Base-by-base conservation (phyloP, 1,140 invertebrate genomes). In the Proctacanthus coquilletti region DNA sequence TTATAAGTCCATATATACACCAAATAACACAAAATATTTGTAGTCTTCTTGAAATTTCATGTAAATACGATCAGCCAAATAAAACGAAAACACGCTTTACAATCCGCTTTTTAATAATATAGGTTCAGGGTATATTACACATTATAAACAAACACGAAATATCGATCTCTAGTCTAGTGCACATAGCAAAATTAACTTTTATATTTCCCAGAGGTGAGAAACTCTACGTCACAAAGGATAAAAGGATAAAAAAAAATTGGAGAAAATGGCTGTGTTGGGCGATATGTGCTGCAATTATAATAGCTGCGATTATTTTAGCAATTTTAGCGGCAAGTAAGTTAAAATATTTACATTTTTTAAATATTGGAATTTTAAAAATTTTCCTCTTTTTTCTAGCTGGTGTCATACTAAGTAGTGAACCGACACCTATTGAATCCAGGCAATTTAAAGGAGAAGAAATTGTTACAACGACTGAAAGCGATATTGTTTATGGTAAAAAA, bases 161-260 rank as follows among this genome's bases (percentile, higher is more conserved):
- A n/a, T n/a, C n/a, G n/a, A n/a, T n/a, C n/a, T n/a, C n/a, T n/a
- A n/a, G n/a, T n/a, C n/a, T n/a, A n/a, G n/a, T n/a, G n/a, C n/a
- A n/a, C n/a, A n/a, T n/a, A n/a, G n/a, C n/a, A n/a, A n/a, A n/a
- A n/a, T n/a, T 25, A 8, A 4, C 43, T 42, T 19, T 48, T 39
- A 47, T 52, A 59, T 62, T 58, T 76, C 76, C 32, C 70, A 81
- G 80, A 57, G 79, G 80, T 36, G 80, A 83, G 58, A 84, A 84
- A 53, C 54, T 84, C 23, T 82, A 82, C 48, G 75, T 84, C 33
- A 84, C 80, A 10, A 80, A 80, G 50, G 80, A 83, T 52, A 83
- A 83, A 51, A 63, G 79, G 31, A 69, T 71, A 4, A 69, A 70
- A 40, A 74, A 72, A 40, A 74, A 68, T 5, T 74, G 73, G 64